These are phyloP conservation scores for Agonopterix subpropinquella DNA, from an alignment of 2,888 invertebrate genomes.

Conservation along the genomic window DNA sequence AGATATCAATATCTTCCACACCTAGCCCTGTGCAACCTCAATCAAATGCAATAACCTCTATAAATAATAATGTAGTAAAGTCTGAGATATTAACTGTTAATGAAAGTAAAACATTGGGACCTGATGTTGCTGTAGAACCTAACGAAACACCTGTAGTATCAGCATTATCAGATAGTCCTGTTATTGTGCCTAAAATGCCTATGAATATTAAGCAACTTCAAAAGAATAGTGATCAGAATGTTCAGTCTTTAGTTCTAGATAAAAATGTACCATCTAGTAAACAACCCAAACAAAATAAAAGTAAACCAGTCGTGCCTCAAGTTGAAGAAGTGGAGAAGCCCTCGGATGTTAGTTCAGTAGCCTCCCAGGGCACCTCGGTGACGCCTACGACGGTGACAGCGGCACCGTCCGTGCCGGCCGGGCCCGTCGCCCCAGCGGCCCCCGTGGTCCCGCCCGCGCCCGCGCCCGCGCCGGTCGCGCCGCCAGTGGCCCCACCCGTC, in stretches of 20 bases:
- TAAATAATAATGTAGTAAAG: conserved; percentile 64
- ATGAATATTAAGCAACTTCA: conserved; percentile 53
- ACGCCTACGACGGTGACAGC: background rate
- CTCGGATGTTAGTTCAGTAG: conserved; percentile 16
- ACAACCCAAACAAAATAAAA: conserved; percentile 47
- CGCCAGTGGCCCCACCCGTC: conserved; percentile 14
- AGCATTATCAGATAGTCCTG: conserved; percentile 81
- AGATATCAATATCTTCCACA: conserved; percentile 39
- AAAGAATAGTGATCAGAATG: conserved; percentile 49
- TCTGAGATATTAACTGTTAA: conserved; percentile 62
- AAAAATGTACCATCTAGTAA: conserved; percentile 48
- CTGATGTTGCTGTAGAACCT: conserved; percentile 50
- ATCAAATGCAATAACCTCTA: conserved; percentile 56
- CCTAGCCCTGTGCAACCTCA: conserved; percentile 48
- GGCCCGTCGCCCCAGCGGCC: conserved; percentile 14
- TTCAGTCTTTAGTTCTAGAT: conserved; percentile 54
- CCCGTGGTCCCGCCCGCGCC: conserved; percentile 13
- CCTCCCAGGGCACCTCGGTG: conserved; percentile 7
- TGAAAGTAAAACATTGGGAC: conserved; percentile 56
- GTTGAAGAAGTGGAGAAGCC: conserved; percentile 39
- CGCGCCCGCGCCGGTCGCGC: conserved; percentile 10
- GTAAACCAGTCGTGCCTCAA: conserved; percentile 49
- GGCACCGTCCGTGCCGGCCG: conserved; percentile 10
- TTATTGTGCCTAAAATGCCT: conserved; percentile 76
- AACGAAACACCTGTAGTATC: conserved; percentile 80